Percentiles rank a stretch among this genome's conserved stretches.
Conservation (phyloP, 2,888 invertebrate genomes). For the Netelia virgata region DNA sequence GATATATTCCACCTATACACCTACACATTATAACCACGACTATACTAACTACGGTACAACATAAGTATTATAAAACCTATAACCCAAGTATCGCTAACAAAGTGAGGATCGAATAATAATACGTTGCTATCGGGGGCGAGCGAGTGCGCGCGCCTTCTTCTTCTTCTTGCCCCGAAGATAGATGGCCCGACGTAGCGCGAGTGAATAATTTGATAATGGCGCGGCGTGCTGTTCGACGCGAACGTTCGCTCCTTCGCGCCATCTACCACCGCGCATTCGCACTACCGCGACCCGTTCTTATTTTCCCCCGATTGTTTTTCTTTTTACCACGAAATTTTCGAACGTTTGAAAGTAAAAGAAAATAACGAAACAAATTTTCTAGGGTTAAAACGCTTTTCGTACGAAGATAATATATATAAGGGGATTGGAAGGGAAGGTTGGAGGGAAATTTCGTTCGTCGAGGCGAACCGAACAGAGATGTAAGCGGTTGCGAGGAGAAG, state of each 20-base stretch:
- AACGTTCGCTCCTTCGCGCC: constrained; percentile 29
- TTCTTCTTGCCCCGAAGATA: constrained; percentile 76
- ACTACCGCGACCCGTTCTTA: too few species aligned
- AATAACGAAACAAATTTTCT: too few species aligned
- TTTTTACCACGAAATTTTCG: too few species aligned
- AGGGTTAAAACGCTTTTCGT: too few species aligned
- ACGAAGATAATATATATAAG: too few species aligned
- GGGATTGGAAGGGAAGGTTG: too few species aligned
- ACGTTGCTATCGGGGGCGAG: constrained; percentile 80
- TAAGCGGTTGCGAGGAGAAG: constrained; percentile 62
- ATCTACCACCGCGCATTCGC: constrained; percentile 15
- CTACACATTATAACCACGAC: constrained; percentile 36
- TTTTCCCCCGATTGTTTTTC: not conserved
- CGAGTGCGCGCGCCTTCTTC: constrained; percentile 37
- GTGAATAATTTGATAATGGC: constrained; percentile 84
- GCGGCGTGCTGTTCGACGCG: constrained; percentile 71
- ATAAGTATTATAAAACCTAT: constrained; percentile 52
- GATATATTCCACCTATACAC: constrained; percentile 32
- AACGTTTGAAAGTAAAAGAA: too few species aligned
- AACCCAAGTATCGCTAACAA: constrained; percentile 81
- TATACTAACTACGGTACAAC: constrained; percentile 15
- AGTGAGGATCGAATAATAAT: constrained; percentile 85
- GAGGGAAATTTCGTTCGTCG: not conserved
- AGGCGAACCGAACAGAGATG: constrained; percentile 24
- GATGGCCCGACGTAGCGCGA: constrained; percentile 82